Evolutionary conservation across 2,113 vertebrate genomes (phyloP).

Genomic region (Zosterops borbonicus): DNA sequence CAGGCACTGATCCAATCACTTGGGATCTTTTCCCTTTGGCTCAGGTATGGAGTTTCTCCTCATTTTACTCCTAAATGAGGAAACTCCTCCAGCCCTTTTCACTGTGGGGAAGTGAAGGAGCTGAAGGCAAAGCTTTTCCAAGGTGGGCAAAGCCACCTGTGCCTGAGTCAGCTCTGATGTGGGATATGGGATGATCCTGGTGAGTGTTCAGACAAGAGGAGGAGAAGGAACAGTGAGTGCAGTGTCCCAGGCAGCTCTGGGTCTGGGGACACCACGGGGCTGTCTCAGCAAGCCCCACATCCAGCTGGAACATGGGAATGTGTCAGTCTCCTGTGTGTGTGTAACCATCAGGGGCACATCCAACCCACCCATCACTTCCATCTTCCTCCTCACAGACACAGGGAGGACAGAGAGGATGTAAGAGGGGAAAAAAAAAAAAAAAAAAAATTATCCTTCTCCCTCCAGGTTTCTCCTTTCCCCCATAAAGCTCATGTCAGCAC

Average conservation of each 20-base stretch:
- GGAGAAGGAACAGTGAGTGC: background rate
- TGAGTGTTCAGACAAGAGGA: accelerated
- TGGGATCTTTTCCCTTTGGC: background rate
- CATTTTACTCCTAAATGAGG: background rate
- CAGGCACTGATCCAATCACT: background rate
- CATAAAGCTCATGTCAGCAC: slow-evolving; percentile 1
- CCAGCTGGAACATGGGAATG: accelerated
- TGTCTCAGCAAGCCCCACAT: background rate
- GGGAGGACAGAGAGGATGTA: background rate
- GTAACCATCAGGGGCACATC: background rate
- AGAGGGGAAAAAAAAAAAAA: background rate
- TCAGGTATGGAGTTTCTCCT: background rate
- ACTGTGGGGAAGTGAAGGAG: background rate
- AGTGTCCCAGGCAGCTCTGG: background rate
- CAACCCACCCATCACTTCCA: background rate
- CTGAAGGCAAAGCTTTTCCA: background rate
- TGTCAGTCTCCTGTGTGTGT: background rate
- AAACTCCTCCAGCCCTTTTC: background rate
- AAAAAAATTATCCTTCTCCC: background rate
- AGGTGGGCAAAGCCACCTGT: background rate
- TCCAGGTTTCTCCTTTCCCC: background rate
- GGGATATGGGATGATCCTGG: background rate
- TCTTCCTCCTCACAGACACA: background rate
- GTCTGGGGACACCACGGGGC: accelerated
- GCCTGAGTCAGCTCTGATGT: accelerated